phyloP scores from a whole-genome alignment of 1,140 invertebrate genomes.

The Drosophila pseudoobscura region DNA sequence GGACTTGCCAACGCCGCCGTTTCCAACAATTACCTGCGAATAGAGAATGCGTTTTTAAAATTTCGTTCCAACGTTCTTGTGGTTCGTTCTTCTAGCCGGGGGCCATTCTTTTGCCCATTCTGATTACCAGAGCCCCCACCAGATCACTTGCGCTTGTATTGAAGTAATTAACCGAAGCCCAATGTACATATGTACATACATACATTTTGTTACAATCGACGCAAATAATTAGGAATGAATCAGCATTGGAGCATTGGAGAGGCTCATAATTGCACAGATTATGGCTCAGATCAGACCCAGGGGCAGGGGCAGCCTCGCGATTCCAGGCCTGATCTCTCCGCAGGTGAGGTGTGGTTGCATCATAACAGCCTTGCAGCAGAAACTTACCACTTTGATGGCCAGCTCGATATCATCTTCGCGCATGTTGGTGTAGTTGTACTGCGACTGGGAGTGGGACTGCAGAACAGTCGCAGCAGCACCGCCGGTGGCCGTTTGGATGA shows the following conservation, averaged over 20 bases:
- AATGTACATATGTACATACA: no score
- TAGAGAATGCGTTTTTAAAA: conserved; percentile 5
- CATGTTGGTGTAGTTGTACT: conserved; percentile 85
- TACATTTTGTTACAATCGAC: no score
- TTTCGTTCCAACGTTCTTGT: not conserved
- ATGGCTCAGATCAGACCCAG: not conserved
- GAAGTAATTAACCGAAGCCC: no score
- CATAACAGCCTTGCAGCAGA: not conserved
- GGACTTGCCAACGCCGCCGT: conserved; percentile 98
- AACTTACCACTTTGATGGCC: conserved; percentile 90
- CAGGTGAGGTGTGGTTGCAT: conserved; percentile 2
- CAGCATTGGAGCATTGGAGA: no score
- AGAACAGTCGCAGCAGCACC: conserved; percentile 71
- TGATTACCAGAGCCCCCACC: no score
- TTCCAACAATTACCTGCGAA: conserved; percentile 93
- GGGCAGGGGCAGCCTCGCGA: not conserved
- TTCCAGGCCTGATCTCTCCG: conserved; percentile 15
- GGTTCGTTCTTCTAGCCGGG: no score
- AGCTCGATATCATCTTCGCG: conserved; percentile 96
- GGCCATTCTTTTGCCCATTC: no score
- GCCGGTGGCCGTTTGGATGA: conserved; percentile 75
- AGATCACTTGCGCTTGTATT: no score
- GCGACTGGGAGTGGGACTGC: conserved; percentile 67
- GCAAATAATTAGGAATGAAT: no score
- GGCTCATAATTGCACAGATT: no score